A percentile compares a stretch with the other conserved stretches of the same genome.
Conservation (phyloP, 2,888 invertebrate genomes). For the Patella ulyssiponensis region DNA sequence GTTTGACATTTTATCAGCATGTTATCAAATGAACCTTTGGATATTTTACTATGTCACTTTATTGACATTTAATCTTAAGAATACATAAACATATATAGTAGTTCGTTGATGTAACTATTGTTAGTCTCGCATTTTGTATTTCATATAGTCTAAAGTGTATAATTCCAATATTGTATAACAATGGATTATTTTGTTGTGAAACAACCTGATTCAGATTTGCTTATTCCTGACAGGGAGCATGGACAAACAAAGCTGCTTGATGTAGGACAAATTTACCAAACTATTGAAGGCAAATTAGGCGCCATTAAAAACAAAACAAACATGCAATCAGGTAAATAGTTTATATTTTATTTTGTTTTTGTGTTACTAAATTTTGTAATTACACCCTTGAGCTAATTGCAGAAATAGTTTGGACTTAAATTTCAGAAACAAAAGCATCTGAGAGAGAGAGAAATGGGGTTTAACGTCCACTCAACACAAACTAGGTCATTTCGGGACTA, state of each 20-base stretch:
- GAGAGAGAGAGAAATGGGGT: too few species aligned
- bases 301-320: not conserved
- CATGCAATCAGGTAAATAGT: conserved; percentile 1
- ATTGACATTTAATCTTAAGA: not conserved
- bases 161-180: conserved; percentile 29
- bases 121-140: not conserved
- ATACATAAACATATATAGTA: conserved; percentile 11
- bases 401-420: too few species aligned
- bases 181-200: conserved; percentile 58
- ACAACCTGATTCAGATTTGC: conserved; percentile 53
- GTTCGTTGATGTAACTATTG: not conserved
- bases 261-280: conserved; percentile 47
- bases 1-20: too few species aligned
- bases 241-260: conserved; percentile 60
- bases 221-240: conserved; percentile 62
- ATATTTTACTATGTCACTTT: too few species aligned
- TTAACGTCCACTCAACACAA: too few species aligned
- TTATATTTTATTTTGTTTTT: not conserved
- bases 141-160: conserved; percentile 1
- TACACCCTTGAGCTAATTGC: not conserved
- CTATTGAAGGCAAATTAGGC: conserved; percentile 14
- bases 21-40: too few species aligned
- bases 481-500: too few species aligned
- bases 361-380: not conserved
- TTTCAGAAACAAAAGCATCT: too few species aligned